phyloP scores from a whole-genome alignment of 2,113 vertebrate species.

The Sylvietta virens region DNA sequence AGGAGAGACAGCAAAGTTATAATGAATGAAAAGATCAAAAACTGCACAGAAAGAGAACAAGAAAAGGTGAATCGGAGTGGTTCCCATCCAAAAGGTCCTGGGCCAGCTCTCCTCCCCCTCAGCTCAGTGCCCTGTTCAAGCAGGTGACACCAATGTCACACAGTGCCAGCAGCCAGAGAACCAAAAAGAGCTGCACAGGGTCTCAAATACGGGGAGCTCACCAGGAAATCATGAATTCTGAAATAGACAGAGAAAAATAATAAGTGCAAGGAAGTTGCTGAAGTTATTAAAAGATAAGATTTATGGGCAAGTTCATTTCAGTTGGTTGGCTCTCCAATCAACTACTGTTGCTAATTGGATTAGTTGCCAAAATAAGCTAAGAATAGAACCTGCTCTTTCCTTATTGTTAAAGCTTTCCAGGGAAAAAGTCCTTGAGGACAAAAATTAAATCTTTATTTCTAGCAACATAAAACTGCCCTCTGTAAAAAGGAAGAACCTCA shows the following conservation, averaged over 20 bases:
- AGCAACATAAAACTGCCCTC: not conserved
- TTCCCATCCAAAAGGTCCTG: not conserved
- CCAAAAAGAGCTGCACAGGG: not conserved
- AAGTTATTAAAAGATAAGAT: slow-evolving; percentile 61
- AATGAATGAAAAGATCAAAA: not conserved
- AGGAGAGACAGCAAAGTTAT: not conserved
- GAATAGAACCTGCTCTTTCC: slow-evolving; percentile 43
- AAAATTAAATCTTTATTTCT: slow-evolving; percentile 50
- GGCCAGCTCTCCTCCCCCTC: not conserved
- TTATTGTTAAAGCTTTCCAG: slow-evolving; percentile 49
- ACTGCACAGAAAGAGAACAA: not conserved
- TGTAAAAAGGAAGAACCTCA: not conserved
- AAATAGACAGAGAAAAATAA: not conserved
- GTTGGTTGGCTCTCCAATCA: slow-evolving; percentile 34
- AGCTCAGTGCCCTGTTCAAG: not conserved
- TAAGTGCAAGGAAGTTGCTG: slow-evolving; percentile 27
- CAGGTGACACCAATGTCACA: not conserved
- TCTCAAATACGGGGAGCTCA: not conserved
- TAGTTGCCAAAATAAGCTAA: slow-evolving; percentile 61
- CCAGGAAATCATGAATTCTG: slow-evolving; percentile 1
- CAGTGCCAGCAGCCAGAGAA: not conserved
- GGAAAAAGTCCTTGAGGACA: slow-evolving; percentile 16
- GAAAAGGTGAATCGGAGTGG: not conserved
- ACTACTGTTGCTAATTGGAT: slow-evolving; percentile 45
- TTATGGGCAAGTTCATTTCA: slow-evolving; percentile 41